Evolutionary conservation across 2,888 invertebrate species (phyloP), one percentile per base, ranked within the genome.

Genomic region (Saturnia japonica): DNA sequence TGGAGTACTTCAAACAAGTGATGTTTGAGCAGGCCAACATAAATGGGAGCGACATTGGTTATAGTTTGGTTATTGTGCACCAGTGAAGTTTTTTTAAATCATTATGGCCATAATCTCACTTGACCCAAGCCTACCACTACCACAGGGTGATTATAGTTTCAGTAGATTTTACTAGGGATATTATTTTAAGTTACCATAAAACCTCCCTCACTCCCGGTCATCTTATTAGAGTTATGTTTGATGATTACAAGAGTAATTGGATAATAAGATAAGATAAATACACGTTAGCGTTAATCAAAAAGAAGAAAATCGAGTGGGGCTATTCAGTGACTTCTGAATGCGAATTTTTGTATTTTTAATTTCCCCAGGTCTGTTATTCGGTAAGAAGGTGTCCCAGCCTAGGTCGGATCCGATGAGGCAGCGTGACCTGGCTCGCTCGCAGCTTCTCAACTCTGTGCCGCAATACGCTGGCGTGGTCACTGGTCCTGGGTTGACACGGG

Each of bases 351-450:
- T n/a, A 22, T 67, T 8, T 22, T 45, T 16, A 14, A 9, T n/a
- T 54, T 1, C 19, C 76, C 0, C 78, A 93, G 93, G 81, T 68
- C 62, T 91, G 0, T 71, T 93, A 9, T 93, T 93, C 79, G 84
- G 81, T 60, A 88, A 88, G 79, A 83, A 81, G 28, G 34, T 75
- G 0, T 67, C 80, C 0, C 25, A 74, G 0, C 71, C 78, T 0
- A 81, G 84, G 0, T 0, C 60, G 0, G 84, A 83, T 0, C 69
- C 81, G 0, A 22, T 4, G 0, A 12, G 1, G 0, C 85, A 85
- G 42, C 78, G 87, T 0, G 74, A 78, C n/a, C 76, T 76, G n/a
- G 95, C 95, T 1, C 88, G 91, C 4, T 72, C 74, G 0, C 90
- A 90, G 72, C 82, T 95, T 19, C 79, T 90, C 62, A 76, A 78